Conservation (phyloP, 2,113 vertebrate genomes). For the Gnathonemus echidnorhynchus region DNA sequence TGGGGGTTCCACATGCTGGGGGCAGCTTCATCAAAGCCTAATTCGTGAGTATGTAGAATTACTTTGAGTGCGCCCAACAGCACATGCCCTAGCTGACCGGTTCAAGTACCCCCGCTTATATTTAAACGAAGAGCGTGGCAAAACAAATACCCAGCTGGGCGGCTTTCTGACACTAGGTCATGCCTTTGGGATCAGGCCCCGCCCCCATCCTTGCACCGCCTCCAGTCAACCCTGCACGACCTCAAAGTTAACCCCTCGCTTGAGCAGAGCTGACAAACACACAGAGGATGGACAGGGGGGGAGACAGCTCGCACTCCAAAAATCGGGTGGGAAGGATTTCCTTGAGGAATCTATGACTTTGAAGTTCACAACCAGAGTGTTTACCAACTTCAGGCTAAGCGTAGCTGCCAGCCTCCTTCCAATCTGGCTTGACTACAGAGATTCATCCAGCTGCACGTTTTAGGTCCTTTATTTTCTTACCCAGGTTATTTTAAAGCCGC, state of each 20-base stretch:
- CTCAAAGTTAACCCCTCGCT: conserved; percentile 34
- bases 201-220: not conserved
- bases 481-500: not conserved
- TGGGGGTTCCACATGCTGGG: not conserved
- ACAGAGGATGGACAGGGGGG: not conserved
- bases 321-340: not conserved
- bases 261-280: not conserved
- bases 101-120: conserved; percentile 41
- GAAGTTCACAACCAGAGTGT: conserved; percentile 11
- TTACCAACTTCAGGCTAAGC: conserved; percentile 8
- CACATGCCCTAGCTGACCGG: conserved; percentile 28
- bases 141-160: conserved; percentile 44
- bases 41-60: conserved; percentile 14
- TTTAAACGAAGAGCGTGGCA: conserved; percentile 41
- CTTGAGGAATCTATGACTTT: conserved; percentile 10
- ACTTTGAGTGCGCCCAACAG: not conserved
- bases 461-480: not conserved
- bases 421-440: conserved; percentile 10
- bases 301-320: not conserved
- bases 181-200: not conserved
- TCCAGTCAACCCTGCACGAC: not conserved
- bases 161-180: conserved; percentile 28
- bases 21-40: not conserved
- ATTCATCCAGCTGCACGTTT: not conserved
- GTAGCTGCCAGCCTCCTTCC: not conserved